These are phyloP conservation scores for Malurus splendens DNA, from an alignment of 2,797 vertebrate species.

Conservation along the genomic window DNA sequence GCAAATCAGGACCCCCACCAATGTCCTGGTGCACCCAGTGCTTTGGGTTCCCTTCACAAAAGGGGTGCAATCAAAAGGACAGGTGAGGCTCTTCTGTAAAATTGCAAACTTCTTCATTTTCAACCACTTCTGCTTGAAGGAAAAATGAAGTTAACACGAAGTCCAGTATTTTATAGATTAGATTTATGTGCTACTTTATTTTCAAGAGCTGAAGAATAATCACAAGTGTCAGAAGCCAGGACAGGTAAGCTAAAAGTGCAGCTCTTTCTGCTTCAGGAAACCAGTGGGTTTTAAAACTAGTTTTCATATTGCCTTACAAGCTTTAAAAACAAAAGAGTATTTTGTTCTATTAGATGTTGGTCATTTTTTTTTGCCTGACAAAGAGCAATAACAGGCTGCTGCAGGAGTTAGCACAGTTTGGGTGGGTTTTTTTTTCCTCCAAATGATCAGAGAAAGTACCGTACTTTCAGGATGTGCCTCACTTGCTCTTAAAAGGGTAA, in stretches of 20 bases:
- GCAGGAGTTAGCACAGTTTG: constrained; percentile 42
- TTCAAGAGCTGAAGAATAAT: not conserved
- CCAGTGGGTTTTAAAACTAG: not conserved
- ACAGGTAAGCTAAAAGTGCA: not conserved
- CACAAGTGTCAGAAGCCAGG: not conserved
- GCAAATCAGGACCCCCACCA: not conserved
- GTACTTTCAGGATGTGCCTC: constrained; percentile 32
- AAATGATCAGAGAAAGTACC: constrained; percentile 60
- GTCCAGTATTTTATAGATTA: not conserved
- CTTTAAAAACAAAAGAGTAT: constrained; percentile 17
- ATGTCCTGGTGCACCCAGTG: too few species aligned
- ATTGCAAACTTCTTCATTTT: not conserved
- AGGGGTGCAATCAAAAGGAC: fast-evolving
- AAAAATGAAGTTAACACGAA: not conserved
- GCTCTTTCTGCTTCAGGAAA: not conserved
- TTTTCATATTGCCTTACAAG: not conserved
- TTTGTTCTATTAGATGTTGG: constrained; percentile 18
- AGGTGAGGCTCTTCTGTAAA: not conserved
- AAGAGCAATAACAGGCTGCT: constrained; percentile 33
- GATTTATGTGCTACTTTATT: not conserved
- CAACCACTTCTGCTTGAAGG: not conserved
- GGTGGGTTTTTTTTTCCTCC: not conserved
- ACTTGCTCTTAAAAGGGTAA: constrained; percentile 62
- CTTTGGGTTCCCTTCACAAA: not conserved
- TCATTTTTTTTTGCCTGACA: constrained; percentile 11